Evolutionary conservation across 2,113 vertebrate genomes (phyloP).

Genomic region (Zeus faber): DNA sequence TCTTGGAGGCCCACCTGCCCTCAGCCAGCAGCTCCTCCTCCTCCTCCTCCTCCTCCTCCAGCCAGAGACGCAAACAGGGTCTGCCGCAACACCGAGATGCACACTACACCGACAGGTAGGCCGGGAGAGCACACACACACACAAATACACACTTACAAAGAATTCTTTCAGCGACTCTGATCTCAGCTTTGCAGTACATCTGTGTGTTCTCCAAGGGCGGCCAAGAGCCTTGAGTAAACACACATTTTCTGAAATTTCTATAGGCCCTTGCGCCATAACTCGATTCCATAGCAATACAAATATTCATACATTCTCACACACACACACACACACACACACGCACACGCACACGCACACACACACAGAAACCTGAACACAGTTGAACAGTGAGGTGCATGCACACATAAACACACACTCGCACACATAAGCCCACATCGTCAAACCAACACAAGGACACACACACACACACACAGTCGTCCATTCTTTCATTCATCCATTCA

Average conservation of each 20-base stretch:
- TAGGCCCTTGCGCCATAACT: no score
- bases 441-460: slow-evolving; percentile 5
- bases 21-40: slow-evolving; percentile 76
- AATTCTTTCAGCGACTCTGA: no score
- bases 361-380: not conserved
- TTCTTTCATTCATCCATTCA: slow-evolving; percentile 25
- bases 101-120: slow-evolving; percentile 89
- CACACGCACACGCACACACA: not conserved
- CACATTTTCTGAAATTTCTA: no score
- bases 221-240: no score
- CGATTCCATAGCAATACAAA: no score
- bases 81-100: slow-evolving; percentile 88
- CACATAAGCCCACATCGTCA: not conserved
- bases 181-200: no score
- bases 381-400: not conserved
- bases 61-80: slow-evolving; percentile 91
- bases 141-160: no score
- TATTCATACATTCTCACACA: not conserved
- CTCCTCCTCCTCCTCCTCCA: slow-evolving; percentile 73
- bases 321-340: not conserved
- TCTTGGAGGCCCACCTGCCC: slow-evolving; percentile 89
- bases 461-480: slow-evolving; percentile 18
- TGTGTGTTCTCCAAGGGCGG: no score
- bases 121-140: not conserved
- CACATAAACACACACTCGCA: not conserved